phyloP scores from a whole-genome alignment of 2,797 vertebrate species.

The Halcyon leucocephala region DNA sequence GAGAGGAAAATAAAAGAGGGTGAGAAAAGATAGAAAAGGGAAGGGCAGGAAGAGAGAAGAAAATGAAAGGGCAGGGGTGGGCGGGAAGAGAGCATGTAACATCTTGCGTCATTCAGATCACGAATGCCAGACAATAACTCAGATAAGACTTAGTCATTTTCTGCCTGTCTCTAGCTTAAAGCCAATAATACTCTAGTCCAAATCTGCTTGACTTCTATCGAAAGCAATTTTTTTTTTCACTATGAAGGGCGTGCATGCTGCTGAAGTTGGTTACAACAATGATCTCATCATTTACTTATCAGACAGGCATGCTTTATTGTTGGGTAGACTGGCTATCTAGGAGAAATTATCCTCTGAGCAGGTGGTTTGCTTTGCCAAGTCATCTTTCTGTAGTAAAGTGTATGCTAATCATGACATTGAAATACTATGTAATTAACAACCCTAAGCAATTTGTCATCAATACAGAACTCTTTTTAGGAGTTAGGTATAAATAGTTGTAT shows the following conservation, averaged over 20 bases:
- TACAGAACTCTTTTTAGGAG: not conserved
- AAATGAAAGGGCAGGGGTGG: not conserved
- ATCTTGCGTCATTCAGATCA: not conserved
- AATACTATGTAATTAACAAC: conserved; percentile 21
- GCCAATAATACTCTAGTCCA: not conserved
- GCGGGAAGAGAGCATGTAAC: not conserved
- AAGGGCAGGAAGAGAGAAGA: not conserved
- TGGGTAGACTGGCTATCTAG: not conserved
- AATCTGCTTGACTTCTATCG: not conserved
- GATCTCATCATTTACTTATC: not conserved
- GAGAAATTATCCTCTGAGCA: not conserved
- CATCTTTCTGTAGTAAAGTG: not conserved
- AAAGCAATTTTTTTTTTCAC: not conserved
- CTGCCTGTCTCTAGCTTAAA: not conserved
- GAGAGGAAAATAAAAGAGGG: not conserved
- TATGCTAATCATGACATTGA: not conserved
- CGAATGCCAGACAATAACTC: not conserved
- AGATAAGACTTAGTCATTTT: not conserved
- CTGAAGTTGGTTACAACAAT: not conserved
- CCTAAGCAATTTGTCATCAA: conserved; percentile 21
- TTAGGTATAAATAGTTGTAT: not conserved
- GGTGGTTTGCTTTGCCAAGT: conserved; percentile 19
- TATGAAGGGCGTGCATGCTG: not conserved
- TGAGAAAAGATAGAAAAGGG: not conserved
- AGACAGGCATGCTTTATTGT: conserved; percentile 4